phyloP scores from a whole-genome alignment of 1,140 invertebrate species.

The Drosophila arawakana region DNA sequence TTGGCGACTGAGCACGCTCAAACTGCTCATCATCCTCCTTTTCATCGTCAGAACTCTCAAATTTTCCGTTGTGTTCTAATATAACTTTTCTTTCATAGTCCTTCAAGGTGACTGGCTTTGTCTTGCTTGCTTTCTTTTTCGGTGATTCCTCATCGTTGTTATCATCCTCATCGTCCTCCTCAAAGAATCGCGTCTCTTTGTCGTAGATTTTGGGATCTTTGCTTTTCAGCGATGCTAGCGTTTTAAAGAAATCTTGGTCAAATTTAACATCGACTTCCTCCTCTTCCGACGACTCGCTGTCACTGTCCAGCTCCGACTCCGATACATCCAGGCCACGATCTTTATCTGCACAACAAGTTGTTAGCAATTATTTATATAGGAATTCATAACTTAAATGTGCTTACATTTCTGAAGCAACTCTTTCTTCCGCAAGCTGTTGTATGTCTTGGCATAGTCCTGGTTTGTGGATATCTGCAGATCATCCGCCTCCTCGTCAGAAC shows the following conservation, averaged over 20 bases:
- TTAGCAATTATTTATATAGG: not conserved
- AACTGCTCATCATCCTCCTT: slow-evolving; percentile 38
- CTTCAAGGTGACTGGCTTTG: slow-evolving; percentile 89
- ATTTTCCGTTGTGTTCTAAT: slow-evolving; percentile 88
- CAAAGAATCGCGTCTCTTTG: slow-evolving; percentile 90
- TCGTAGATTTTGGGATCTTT: slow-evolving; percentile 96
- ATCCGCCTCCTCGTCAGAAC: slow-evolving; percentile 78
- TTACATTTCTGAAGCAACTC: slow-evolving; percentile 94
- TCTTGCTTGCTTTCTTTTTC: slow-evolving; percentile 78
- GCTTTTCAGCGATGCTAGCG: slow-evolving; percentile 92
- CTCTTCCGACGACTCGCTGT: slow-evolving; percentile 86
- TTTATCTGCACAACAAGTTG: slow-evolving; percentile 87
- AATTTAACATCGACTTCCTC: slow-evolving; percentile 87
- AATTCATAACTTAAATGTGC: slow-evolving; percentile 44
- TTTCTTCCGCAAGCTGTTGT: slow-evolving; percentile 92
- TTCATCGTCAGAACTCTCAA: slow-evolving; percentile 83
- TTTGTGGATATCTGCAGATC: slow-evolving; percentile 89
- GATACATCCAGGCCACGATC: slow-evolving; percentile 89
- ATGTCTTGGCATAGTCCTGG: slow-evolving; percentile 92
- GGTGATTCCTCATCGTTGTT: slow-evolving; percentile 47
- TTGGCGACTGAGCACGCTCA: slow-evolving; percentile 79
- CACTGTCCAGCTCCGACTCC: slow-evolving; percentile 83
- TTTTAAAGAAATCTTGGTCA: slow-evolving; percentile 94
- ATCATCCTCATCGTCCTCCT: slow-evolving; percentile 57
- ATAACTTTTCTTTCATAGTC: slow-evolving; percentile 93